Percentiles rank a stretch among this genome's conserved stretches.
phyloP scores from a whole-genome alignment of 2,888 invertebrate species.

The Pterostichus niger region DNA sequence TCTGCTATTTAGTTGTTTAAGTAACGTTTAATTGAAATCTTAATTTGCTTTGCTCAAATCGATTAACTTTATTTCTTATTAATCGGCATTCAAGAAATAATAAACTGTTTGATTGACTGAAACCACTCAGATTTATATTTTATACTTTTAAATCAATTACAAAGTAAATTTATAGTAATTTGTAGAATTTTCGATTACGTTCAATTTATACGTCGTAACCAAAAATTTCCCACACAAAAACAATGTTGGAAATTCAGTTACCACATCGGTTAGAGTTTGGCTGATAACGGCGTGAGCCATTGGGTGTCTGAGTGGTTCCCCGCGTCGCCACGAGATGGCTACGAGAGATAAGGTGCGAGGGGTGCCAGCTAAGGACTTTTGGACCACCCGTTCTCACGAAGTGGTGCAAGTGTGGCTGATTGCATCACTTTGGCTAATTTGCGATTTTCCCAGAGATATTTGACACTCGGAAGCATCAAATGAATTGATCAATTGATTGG shows the following conservation, averaged over 20 bases:
- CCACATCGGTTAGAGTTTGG: constrained; percentile 20
- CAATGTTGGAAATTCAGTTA: constrained; percentile 30
- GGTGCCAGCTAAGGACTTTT: constrained; percentile 46
- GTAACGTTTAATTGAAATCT: constrained; percentile 29
- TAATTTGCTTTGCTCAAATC: constrained; percentile 28
- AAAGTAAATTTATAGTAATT: constrained; percentile 6
- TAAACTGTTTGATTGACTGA: constrained; percentile 6
- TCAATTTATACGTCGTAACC: no score
- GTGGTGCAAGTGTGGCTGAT: constrained; percentile 20
- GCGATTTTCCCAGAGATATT: constrained; percentile 45
- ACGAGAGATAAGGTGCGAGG: constrained; percentile 27
- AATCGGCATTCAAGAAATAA: constrained; percentile 6
- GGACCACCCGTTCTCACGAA: constrained; percentile 56
- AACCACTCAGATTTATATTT: constrained; percentile 26
- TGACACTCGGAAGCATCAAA: background rate
- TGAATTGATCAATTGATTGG: constrained; percentile 46
- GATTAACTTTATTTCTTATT: constrained; percentile 40
- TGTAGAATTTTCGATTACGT: background rate
- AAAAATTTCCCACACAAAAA: constrained; percentile 6
- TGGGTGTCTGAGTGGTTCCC: constrained; percentile 24
- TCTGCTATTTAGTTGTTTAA: constrained; percentile 32
- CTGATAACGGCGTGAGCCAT: constrained; percentile 16
- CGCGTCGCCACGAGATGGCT: constrained; percentile 33
- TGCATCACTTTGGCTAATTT: constrained; percentile 58
- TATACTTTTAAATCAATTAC: constrained; percentile 17